These are phyloP conservation scores for Hermodice carunculata DNA, from an alignment of 2,888 invertebrate genomes.

Conservation along the genomic window DNA sequence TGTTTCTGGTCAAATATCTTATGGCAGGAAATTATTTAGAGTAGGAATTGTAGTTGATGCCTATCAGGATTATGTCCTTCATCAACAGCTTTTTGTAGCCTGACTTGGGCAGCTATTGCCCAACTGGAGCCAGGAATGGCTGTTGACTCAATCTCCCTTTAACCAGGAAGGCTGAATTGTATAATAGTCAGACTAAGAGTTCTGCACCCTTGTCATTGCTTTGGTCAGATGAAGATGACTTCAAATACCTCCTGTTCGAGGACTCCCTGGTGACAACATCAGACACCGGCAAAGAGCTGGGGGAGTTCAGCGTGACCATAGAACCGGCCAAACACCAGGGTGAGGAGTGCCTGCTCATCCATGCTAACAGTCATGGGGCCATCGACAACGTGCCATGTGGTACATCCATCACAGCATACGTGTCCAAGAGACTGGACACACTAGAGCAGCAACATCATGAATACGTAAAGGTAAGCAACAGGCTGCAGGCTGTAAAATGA, in stretches of 20 bases:
- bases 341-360: conserved; percentile 64
- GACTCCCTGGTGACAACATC: conserved; percentile 66
- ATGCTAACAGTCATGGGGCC: conserved; percentile 68
- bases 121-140: too few species aligned
- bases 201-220: too few species aligned
- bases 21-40: too few species aligned
- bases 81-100: too few species aligned
- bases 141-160: too few species aligned
- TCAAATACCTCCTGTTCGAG: conserved; percentile 63
- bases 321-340: conserved; percentile 53
- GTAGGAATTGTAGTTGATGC: too few species aligned
- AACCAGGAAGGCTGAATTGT: too few species aligned
- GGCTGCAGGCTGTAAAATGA: too few species aligned
- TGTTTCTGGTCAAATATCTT: too few species aligned
- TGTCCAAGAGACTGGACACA: conserved; percentile 63
- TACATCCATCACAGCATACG: conserved; percentile 67
- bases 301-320: conserved; percentile 65
- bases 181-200: too few species aligned
- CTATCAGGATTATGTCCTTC: too few species aligned
- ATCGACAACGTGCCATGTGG: conserved; percentile 69
- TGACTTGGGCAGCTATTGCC: too few species aligned
- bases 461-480: conserved; percentile 65
- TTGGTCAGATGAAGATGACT: conserved; percentile 56
- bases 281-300: conserved; percentile 67
- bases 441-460: conserved; percentile 70